phyloP scores from a whole-genome alignment of 2,888 invertebrate genomes.

The Scaptomyza tumidula region DNA sequence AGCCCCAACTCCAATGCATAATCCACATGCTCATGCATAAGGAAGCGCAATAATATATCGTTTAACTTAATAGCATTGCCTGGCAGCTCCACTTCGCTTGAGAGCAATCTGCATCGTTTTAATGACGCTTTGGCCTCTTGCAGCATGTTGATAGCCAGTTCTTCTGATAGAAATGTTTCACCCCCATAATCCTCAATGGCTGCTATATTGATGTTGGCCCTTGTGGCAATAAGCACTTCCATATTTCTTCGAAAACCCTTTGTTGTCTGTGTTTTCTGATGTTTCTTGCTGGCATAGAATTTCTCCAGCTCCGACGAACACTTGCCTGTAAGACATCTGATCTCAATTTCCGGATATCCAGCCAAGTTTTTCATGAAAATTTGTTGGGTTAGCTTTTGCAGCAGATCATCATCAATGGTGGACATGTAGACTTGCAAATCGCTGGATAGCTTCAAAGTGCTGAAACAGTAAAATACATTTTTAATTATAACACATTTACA shows the following conservation, averaged over 20 bases:
- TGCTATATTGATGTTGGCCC: constrained; percentile 96
- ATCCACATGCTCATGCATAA: constrained; percentile 96
- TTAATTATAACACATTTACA: too few relatives aligned
- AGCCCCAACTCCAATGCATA: constrained; percentile 97
- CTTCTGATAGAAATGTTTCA: constrained; percentile 98
- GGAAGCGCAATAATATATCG: constrained; percentile 92
- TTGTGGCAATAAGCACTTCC: constrained; percentile 95
- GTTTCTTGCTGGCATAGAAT: constrained; percentile 96
- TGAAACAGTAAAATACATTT: constrained; percentile 64
- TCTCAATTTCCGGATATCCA: constrained; percentile 92
- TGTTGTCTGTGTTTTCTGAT: constrained; percentile 96
- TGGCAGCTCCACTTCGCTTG: constrained; percentile 91
- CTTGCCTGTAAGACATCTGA: constrained; percentile 91
- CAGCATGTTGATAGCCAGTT: constrained; percentile 94
- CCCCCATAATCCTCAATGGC: constrained; percentile 98
- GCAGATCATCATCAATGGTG: constrained; percentile 91
- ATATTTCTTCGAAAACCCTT: constrained; percentile 96
- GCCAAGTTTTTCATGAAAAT: constrained; percentile 93
- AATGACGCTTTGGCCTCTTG: constrained; percentile 96
- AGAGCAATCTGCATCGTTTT: constrained; percentile 93
- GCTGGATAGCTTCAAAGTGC: constrained; percentile 90
- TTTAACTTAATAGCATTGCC: constrained; percentile 92
- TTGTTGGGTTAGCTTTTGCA: constrained; percentile 91
- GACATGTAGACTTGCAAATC: constrained; percentile 91
- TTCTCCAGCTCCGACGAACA: constrained; percentile 90